A percentile compares a stretch with the other conserved stretches of the same genome.
Conservation (phyloP, 1,140 invertebrate species). For the Heliothis virescens region DNA sequence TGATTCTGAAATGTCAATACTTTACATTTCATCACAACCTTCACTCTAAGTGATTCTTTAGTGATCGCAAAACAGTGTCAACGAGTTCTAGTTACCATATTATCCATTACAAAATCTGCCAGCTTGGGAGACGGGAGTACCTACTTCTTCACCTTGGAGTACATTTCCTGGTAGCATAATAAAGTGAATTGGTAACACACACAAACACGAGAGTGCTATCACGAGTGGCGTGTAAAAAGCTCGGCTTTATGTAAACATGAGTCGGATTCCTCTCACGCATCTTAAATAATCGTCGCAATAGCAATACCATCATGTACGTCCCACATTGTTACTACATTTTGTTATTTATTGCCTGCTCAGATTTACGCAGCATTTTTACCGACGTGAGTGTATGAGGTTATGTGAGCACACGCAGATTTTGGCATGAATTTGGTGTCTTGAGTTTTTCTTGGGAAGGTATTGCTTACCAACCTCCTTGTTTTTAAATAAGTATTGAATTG, state of each 20-base stretch:
- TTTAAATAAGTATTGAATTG: too few relatives aligned
- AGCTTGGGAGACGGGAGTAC: constrained; percentile 6
- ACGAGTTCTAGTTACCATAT: constrained; percentile 8
- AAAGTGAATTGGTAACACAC: constrained; percentile 39
- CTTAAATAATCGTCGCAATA: constrained; percentile 1
- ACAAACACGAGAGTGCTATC: constrained; percentile 24
- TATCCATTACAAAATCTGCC: constrained; percentile 2
- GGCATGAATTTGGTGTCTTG: too few relatives aligned
- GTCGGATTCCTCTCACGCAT: constrained; percentile 31
- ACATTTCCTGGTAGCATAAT: constrained; percentile 36
- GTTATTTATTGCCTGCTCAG: not conserved
- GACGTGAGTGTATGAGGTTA: too few relatives aligned
- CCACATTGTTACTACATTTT: constrained; percentile 17
- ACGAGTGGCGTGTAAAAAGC: constrained; percentile 22
- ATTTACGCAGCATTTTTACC: too few relatives aligned
- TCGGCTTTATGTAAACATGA: constrained; percentile 36
- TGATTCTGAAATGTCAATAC: too few relatives aligned
- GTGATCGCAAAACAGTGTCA: constrained; percentile 23
- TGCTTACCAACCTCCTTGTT: too few relatives aligned
- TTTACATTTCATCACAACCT: not conserved
- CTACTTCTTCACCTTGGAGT: constrained; percentile 23
- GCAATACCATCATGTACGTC: constrained; percentile 15
- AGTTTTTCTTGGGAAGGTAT: too few relatives aligned
- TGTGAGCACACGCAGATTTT: too few relatives aligned
- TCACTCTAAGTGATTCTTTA: not conserved